Base-by-base conservation (phyloP, 2,888 invertebrate species). In the Creontiades dilutus region DNA sequence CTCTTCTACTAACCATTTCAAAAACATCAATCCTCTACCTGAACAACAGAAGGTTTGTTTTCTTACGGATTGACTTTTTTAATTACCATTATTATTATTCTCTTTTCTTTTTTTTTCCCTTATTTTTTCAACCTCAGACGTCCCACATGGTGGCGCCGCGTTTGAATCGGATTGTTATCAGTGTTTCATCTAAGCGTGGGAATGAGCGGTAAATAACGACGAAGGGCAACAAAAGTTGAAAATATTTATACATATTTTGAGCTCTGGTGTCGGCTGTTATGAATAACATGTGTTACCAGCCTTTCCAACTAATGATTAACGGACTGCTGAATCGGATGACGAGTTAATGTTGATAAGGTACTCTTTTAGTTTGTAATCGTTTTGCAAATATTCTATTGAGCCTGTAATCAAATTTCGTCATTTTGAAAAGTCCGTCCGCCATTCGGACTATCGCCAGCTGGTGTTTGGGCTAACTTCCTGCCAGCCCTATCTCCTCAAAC, bases 31-130 rank as follows among this genome's bases (percentile, higher is more conserved):
- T 28, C 14, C 23, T 48, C n/a, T 81, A 23, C 52, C 47, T 47
- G 9, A 82, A 52, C 23, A 9, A 78, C 14, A 19, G 12, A 3
- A 68, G 47, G 82, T 82, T 82, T 82, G 82, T 82, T 82, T 82
- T 82, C 82, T 52, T 82, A 23, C 78, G 23, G 52, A 52, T 82
- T 23, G 27, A 82, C 52, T 82, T 52, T 78, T 78, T 82, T 52
- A 52, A 48, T 82, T 82, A 52, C 52, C 52, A 23, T 52, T 52
- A 68, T 23, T 68, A 19, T 9, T 61, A 16, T 16, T 61, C 19
- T 68, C 23, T 52, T 13, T 52, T 52, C 11, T 52, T 37, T 37
- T 7, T 37, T 37, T 37, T 37, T 37, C n/a, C n/a, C n/a, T n/a
- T n/a, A n/a, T 37, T 57, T 16, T 16, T 57, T 16, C 57, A 57